A percentile compares a stretch with the other conserved stretches of the same genome.
phyloP scores from a whole-genome alignment of 2,888 invertebrate genomes.

The Thera obeliscata region DNA sequence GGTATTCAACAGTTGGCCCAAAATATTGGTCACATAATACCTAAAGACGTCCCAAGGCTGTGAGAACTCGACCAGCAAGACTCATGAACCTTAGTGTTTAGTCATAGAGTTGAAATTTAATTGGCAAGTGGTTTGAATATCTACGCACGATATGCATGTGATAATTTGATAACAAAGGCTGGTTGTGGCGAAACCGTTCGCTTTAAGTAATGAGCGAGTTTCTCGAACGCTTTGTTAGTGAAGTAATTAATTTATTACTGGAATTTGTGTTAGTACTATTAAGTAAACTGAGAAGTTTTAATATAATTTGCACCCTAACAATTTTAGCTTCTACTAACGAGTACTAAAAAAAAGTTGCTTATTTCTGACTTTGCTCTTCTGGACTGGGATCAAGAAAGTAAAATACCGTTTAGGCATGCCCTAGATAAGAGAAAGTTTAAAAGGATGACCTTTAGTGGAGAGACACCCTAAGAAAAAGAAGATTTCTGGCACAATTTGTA shows the following conservation, averaged over 20 bases:
- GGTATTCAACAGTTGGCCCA: constrained; percentile 32
- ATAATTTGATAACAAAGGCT: constrained; percentile 72
- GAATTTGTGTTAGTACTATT: constrained; percentile 40
- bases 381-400: too few relatives aligned
- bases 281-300: background rate
- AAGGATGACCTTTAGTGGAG: too few relatives aligned
- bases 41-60: constrained; percentile 45
- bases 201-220: constrained; percentile 65
- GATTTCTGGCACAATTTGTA: too few relatives aligned
- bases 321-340: background rate
- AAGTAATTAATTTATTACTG: constrained; percentile 66
- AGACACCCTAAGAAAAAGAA: too few relatives aligned
- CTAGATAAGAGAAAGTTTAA: too few relatives aligned
- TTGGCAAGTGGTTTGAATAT: constrained; percentile 15
- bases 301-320: background rate
- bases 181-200: constrained; percentile 51
- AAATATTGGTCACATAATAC: constrained; percentile 40
- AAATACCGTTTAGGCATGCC: too few relatives aligned
- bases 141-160: constrained; percentile 36
- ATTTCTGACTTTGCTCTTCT: too few relatives aligned
- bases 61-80: constrained; percentile 46
- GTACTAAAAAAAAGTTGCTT: too few relatives aligned
- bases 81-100: constrained; percentile 16
- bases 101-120: constrained; percentile 22
- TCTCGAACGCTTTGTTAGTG: constrained; percentile 66